Evolutionary conservation across 2,888 invertebrate genomes (phyloP).

Genomic region (Pemphredon lugubris): DNA sequence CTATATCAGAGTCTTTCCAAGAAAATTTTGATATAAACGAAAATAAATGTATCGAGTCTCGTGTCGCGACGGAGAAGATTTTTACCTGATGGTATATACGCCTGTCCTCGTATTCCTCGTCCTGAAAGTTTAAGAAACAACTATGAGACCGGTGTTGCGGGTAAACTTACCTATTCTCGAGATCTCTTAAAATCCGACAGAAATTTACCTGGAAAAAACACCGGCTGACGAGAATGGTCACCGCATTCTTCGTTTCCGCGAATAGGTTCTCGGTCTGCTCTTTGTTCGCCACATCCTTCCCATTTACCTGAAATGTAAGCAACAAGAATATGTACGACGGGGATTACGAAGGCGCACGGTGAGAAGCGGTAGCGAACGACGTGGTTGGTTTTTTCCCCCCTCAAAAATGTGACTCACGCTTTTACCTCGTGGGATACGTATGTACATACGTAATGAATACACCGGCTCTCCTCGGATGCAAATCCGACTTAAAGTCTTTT

Average conservation of each 20-base stretch:
- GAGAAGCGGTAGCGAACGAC: neutral
- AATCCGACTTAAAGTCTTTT: too few relatives aligned
- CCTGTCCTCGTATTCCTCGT: constrained; percentile 77
- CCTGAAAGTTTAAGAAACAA: constrained; percentile 64
- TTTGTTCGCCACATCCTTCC: constrained; percentile 84
- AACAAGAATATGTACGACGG: constrained; percentile 2
- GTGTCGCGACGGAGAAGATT: neutral
- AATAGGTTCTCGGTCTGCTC: constrained; percentile 85
- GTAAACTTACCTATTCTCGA: too few relatives aligned
- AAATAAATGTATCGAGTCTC: too few relatives aligned
- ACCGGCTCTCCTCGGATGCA: too few relatives aligned
- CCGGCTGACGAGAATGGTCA: constrained; percentile 84
- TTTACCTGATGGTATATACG: constrained; percentile 77
- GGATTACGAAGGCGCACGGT: too few relatives aligned
- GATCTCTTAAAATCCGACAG: neutral
- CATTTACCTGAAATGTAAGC: constrained; percentile 83
- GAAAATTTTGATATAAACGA: too few relatives aligned
- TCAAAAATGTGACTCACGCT: neutral
- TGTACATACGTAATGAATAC: neutral
- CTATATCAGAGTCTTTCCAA: too few relatives aligned
- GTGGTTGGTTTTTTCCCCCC: too few relatives aligned
- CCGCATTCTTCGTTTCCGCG: constrained; percentile 83
- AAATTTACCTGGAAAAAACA: constrained; percentile 82
- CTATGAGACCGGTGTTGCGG: too few relatives aligned
- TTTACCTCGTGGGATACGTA: neutral